A percentile compares a stretch with the other conserved stretches of the same genome.
phyloP scores from a whole-genome alignment of 2,797 vertebrate genomes.

The Benthosema pterotum region DNA sequence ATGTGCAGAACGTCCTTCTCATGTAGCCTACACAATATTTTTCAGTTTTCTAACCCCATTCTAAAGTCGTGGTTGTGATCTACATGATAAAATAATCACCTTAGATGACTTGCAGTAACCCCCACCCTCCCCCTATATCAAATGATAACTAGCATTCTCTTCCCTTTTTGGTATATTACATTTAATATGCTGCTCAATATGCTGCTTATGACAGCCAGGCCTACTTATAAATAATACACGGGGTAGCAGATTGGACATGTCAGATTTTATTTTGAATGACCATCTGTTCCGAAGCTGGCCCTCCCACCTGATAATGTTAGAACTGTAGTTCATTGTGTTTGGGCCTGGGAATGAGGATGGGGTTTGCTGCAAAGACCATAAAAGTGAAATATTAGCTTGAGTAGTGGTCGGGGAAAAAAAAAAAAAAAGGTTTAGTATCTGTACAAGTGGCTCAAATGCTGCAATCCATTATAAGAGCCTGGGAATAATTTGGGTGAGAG shows the following conservation, averaged over 20 bases:
- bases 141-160: background rate
- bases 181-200: constrained; percentile 12
- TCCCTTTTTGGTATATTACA: background rate
- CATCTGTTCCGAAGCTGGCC: constrained; percentile 12
- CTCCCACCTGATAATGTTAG: constrained; percentile 6
- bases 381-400: constrained; percentile 31
- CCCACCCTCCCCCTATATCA: background rate
- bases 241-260: constrained; percentile 15
- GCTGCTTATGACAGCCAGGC: background rate
- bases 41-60: background rate
- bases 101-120: too few relatives aligned
- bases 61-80: too few relatives aligned
- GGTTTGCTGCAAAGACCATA: constrained; percentile 15
- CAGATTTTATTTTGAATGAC: constrained; percentile 14
- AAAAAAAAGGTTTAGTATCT: constrained; percentile 1
- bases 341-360: background rate
- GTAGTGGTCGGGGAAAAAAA: too few relatives aligned
- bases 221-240: constrained; percentile 14
- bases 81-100: too few relatives aligned
- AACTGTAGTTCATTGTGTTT: background rate
- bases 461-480: background rate
- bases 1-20: too few relatives aligned
- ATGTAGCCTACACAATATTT: background rate
- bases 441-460: constrained; percentile 12
- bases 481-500: background rate